Conservation (phyloP, 2,113 vertebrate species). For the Indicator indicator region DNA sequence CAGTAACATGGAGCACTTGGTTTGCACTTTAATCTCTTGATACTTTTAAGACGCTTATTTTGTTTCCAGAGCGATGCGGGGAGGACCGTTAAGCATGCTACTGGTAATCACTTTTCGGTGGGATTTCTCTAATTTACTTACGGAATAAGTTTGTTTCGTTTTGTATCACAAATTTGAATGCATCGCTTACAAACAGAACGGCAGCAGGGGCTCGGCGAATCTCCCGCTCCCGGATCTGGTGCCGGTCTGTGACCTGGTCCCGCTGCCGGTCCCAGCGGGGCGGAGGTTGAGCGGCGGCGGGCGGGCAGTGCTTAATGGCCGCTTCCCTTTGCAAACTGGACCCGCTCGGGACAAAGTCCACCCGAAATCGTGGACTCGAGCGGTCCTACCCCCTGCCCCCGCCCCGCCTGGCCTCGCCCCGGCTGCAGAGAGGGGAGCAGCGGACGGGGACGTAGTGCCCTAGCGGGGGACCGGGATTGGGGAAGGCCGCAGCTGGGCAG, state of each 20-base stretch:
- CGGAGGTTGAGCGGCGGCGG: not conserved
- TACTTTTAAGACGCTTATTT: slow-evolving; percentile 35
- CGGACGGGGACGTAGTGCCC: not conserved
- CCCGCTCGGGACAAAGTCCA: slow-evolving; percentile 42
- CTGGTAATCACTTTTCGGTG: slow-evolving; percentile 16
- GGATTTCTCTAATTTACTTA: slow-evolving; percentile 25
- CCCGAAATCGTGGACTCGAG: not conserved
- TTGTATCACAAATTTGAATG: not conserved
- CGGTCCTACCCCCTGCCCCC: not conserved
- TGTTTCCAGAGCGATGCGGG: not conserved
- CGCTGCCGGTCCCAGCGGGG: not conserved
- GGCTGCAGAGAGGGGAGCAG: not conserved
- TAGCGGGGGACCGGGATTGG: not conserved
- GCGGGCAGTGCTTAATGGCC: not conserved
- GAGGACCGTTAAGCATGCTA: not conserved
- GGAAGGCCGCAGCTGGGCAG: not conserved
- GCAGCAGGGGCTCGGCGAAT: not conserved
- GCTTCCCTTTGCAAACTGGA: not conserved
- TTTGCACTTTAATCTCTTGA: slow-evolving; percentile 28
- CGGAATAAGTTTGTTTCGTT: not conserved
- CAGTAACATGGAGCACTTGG: not conserved
- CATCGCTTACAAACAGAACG: accelerated
- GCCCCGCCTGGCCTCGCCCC: not conserved
- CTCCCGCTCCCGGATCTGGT: not conserved
- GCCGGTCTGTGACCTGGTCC: no score